Base-by-base conservation (phyloP, 1,140 invertebrate genomes). In the Ostrea edulis region DNA sequence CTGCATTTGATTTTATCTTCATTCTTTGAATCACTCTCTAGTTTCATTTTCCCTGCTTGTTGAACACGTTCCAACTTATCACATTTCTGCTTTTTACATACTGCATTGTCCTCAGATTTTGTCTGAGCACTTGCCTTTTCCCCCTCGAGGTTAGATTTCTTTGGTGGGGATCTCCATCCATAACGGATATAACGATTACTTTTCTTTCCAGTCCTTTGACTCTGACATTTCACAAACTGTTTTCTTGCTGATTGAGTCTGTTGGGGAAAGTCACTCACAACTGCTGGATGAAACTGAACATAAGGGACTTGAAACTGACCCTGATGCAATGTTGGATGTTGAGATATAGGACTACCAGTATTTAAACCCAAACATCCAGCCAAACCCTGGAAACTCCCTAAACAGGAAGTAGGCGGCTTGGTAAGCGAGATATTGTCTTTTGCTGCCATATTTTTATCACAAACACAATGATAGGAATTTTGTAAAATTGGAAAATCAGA, bases 391-490 rank as follows among this genome's bases (percentile, higher is more conserved):
- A 77, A 77, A 77, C 25, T 77, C 29, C 68, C 68, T 29, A 77
- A 29, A 35, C 68, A 77, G 22, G 68, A 77, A 77, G 68, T 29
- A 29, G 14, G 22, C 14, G 68, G 68, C 22, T 20, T 62, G 55
- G 17, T 62, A 14, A 29, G 8, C 14, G 29, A 29, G 29, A 14
- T 12, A 77, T 12, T 35, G 22, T 77, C 29, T 35, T 77, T 77
- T 29, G 68, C 68, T 77, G 68, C 68, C 68, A 77, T 77, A 11
- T 77, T 77, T 77, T 77, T 77, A 77, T 77, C 68, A 77, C 29
- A 77, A 35, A 25, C 25, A 11, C 8, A 29, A 29, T 77, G 25
- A 77, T 9, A 77, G 4, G 68, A 44, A 77, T 77, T 77, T 25
- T 77, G 68, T 35, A 77, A 35, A 29, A 77, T 77, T 14, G 68